Conservation (phyloP, 2,888 invertebrate genomes). For the Cosmorhoe ocellata region DNA sequence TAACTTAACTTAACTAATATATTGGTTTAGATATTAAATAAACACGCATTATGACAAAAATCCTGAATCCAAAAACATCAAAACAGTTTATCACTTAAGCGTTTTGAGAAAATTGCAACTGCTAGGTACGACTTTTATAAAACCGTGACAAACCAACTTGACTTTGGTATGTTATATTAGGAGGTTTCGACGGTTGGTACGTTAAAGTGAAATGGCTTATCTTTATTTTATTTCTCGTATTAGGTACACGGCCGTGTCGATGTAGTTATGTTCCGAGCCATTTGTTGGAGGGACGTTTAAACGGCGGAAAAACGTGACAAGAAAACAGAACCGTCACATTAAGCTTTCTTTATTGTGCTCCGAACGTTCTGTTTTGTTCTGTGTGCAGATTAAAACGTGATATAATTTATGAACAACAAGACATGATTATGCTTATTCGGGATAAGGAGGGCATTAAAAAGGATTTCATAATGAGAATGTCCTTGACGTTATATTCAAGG, state of each 20-base stretch:
- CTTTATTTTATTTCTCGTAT: constrained; percentile 47
- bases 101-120: too few species aligned
- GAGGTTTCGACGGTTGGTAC: too few species aligned
- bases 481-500: too few species aligned
- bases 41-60: too few species aligned
- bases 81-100: too few species aligned
- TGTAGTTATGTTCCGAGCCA: constrained; percentile 68
- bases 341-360: constrained; percentile 64
- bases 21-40: too few species aligned
- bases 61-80: too few species aligned
- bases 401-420: constrained; percentile 56
- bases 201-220: too few species aligned
- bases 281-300: constrained; percentile 72
- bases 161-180: too few species aligned
- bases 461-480: background rate
- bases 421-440: constrained; percentile 36
- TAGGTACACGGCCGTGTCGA: constrained; percentile 51
- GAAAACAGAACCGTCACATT: constrained; percentile 71
- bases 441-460: background rate
- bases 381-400: constrained; percentile 67
- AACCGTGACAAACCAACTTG: too few species aligned
- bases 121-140: too few species aligned
- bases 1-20: too few species aligned
- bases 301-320: constrained; percentile 75
- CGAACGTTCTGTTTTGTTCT: constrained; percentile 59